Percentiles rank a stretch among this genome's conserved stretches.
Evolutionary conservation across 2,888 invertebrate genomes (phyloP).

Genomic region (Parnassius glacialis): DNA sequence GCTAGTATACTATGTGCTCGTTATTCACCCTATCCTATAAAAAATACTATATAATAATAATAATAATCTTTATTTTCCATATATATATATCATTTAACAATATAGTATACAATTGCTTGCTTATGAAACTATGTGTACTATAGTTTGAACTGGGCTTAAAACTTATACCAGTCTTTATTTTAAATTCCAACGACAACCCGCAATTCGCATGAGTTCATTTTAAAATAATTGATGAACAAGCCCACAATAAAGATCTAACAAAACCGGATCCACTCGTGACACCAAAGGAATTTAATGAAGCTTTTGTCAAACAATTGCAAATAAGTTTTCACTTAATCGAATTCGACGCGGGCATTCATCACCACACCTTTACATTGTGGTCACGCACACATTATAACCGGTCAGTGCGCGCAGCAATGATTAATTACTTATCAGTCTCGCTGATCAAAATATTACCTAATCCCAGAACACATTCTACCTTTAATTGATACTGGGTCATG

Average conservation of each 20-base stretch:
- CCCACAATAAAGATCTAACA: constrained; percentile 25
- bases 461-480: constrained; percentile 41
- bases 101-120: too few species aligned
- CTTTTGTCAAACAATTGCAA: constrained; percentile 31
- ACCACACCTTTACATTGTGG: constrained; percentile 32
- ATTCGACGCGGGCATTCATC: constrained; percentile 71
- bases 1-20: too few species aligned
- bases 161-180: too few species aligned
- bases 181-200: too few species aligned
- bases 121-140: too few species aligned
- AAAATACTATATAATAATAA: too few species aligned
- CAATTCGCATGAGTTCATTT: too few species aligned
- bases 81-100: too few species aligned
- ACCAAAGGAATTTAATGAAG: constrained; percentile 4
- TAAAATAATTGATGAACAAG: constrained; percentile 19
- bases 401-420: constrained; percentile 50
- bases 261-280: constrained; percentile 24
- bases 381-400: constrained; percentile 51
- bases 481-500: constrained; percentile 44
- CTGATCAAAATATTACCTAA: constrained; percentile 57
- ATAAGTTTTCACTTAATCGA: constrained; percentile 57
- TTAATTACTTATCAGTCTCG: constrained; percentile 60
- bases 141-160: too few species aligned
- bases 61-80: too few species aligned
- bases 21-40: too few species aligned